Conservation (phyloP, 1,140 invertebrate genomes). For the Eupeodes corollae region DNA sequence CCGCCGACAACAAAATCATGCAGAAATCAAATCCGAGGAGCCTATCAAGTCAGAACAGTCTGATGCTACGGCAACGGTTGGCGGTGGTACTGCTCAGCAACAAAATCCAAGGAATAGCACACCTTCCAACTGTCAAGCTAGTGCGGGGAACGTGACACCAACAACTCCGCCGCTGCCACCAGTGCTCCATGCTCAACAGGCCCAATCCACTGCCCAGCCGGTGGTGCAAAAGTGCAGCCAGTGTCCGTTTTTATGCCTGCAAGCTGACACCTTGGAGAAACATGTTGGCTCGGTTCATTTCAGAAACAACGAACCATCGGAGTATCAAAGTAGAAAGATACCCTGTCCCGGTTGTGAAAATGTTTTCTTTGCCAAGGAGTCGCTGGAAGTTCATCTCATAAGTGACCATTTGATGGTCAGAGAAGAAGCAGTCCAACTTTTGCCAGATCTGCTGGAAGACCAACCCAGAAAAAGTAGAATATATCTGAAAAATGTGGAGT, state of each 20-base stretch:
- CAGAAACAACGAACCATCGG: not conserved
- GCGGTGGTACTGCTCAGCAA: slow-evolving; percentile 27
- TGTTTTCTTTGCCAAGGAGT: slow-evolving; percentile 37
- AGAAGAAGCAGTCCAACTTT: slow-evolving; percentile 22
- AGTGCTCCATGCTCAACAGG: slow-evolving; percentile 11
- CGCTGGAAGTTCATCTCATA: slow-evolving; percentile 38
- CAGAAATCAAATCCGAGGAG: slow-evolving; percentile 33
- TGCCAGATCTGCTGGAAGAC: not conserved
- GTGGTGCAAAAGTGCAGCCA: slow-evolving; percentile 14
- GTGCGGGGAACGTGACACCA: slow-evolving; percentile 3
- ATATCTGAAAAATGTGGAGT: slow-evolving; percentile 32
- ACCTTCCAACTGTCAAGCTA: slow-evolving; percentile 5
- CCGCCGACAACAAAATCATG: slow-evolving; percentile 18
- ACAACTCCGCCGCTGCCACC: slow-evolving; percentile 3
- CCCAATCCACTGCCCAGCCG: slow-evolving; percentile 8
- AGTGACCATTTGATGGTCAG: slow-evolving; percentile 38
- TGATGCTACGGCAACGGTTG: slow-evolving; percentile 18
- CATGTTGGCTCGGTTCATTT: slow-evolving; percentile 11
- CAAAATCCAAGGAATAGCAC: slow-evolving; percentile 2
- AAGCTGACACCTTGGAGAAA: slow-evolving; percentile 12
- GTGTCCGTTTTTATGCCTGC: slow-evolving; percentile 22
- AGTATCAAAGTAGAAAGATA: slow-evolving; percentile 21
- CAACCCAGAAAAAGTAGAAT: slow-evolving; percentile 22
- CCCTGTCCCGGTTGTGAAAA: slow-evolving; percentile 40
- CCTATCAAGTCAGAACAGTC: slow-evolving; percentile 29